Percentiles rank a stretch among this genome's conserved stretches.
phyloP scores from a whole-genome alignment of 2,888 invertebrate species.

The Sesia apiformis region DNA sequence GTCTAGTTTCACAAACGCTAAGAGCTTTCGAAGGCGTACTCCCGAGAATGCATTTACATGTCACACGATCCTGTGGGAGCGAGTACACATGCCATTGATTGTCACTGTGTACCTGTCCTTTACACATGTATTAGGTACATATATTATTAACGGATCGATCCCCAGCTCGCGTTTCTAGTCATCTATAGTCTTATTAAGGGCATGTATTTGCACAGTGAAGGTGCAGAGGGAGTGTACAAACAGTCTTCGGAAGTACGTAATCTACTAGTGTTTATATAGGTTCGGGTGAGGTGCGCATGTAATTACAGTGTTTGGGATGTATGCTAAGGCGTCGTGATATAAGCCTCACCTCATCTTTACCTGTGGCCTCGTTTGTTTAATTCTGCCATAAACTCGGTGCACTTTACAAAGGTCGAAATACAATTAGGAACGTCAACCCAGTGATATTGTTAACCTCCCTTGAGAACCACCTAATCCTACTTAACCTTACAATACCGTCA shows the following conservation, averaged over 20 bases:
- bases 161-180: conserved; percentile 5
- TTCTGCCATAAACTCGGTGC: too few species aligned
- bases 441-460: too few species aligned
- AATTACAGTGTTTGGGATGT: background rate
- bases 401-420: too few species aligned
- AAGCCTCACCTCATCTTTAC: background rate
- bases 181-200: conserved; percentile 30
- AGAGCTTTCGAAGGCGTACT: conserved; percentile 62
- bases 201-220: conserved; percentile 35
- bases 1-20: conserved; percentile 16
- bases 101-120: conserved; percentile 39
- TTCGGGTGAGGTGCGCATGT: conserved; percentile 10
- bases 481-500: too few species aligned
- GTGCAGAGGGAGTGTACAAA: conserved; percentile 25
- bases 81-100: conserved; percentile 55
- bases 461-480: too few species aligned
- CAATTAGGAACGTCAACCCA: too few species aligned
- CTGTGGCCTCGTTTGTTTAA: too few species aligned
- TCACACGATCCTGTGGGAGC: conserved; percentile 59
- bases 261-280: conserved; percentile 27
- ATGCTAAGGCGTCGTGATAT: background rate
- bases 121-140: conserved; percentile 15
- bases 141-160: conserved; percentile 39
- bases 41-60: conserved; percentile 65
- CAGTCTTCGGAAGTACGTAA: conserved; percentile 34